Percentiles rank a stretch among this genome's conserved stretches.
Evolutionary conservation across 2,113 vertebrate genomes (phyloP).

Genomic region (Arvicanthis niloticus): DNA sequence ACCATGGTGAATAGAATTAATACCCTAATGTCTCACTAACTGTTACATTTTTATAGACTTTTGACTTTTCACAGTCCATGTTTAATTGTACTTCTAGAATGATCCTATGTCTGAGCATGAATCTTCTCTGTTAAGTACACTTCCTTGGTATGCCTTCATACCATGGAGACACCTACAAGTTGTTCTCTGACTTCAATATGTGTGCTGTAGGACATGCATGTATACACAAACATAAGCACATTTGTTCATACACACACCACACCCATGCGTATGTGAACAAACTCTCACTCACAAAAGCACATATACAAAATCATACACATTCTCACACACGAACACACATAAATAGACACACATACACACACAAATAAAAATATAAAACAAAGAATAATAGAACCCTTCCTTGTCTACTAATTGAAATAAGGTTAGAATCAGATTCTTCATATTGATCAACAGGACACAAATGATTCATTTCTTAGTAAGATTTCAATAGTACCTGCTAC

Average conservation of each 20-base stretch:
- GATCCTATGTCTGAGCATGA: too few relatives aligned
- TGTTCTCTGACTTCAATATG: background rate
- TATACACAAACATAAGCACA: background rate
- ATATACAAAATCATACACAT: too few relatives aligned
- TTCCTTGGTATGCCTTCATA: background rate
- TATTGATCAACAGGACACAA: background rate
- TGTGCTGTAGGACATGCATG: background rate
- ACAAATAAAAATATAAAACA: background rate
- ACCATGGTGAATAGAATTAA: too few relatives aligned
- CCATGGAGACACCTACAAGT: background rate
- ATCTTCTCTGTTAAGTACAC: too few relatives aligned
- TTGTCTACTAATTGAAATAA: background rate
- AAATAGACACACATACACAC: background rate
- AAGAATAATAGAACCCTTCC: background rate
- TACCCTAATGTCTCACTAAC: too few relatives aligned
- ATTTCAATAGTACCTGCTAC: background rate
- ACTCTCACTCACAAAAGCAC: too few relatives aligned
- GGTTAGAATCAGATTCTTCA: background rate
- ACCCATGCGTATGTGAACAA: too few relatives aligned
- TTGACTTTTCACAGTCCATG: background rate
- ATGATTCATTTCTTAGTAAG: background rate
- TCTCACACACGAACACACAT: background rate
- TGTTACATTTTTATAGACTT: background rate
- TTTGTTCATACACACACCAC: background rate
- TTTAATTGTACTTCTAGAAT: background rate